phyloP scores from a whole-genome alignment of 2,888 invertebrate genomes.

The Panorpa germanica region DNA sequence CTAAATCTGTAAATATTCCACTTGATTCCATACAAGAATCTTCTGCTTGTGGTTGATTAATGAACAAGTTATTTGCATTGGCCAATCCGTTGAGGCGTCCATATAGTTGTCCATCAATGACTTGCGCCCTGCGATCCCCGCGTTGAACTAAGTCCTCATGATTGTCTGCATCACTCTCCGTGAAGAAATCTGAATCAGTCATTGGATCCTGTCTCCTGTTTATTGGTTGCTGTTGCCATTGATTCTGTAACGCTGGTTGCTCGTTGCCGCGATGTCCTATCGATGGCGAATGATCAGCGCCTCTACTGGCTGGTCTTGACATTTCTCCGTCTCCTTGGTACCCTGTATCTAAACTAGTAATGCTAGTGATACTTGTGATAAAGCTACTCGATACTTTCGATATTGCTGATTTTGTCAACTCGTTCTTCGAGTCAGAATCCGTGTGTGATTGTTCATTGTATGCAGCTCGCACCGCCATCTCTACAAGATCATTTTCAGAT shows the following conservation, averaged over 20 bases:
- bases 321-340: slow-evolving; percentile 86
- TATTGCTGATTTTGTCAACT: slow-evolving; percentile 37
- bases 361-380: slow-evolving; percentile 76
- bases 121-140: slow-evolving; percentile 56
- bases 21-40: slow-evolving; percentile 78
- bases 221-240: slow-evolving; percentile 38
- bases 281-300: slow-evolving; percentile 52
- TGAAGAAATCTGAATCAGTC: slow-evolving; percentile 85
- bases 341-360: slow-evolving; percentile 81
- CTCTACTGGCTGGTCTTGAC: slow-evolving; percentile 68
- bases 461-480: slow-evolving; percentile 22
- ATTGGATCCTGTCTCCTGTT: slow-evolving; percentile 60
- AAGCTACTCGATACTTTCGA: slow-evolving; percentile 56
- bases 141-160: slow-evolving; percentile 53
- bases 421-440: slow-evolving; percentile 35
- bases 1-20: slow-evolving; percentile 74
- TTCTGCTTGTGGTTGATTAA: slow-evolving; percentile 34
- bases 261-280: too few relatives aligned
- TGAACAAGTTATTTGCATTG: slow-evolving; percentile 27
- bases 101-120: slow-evolving; percentile 80
- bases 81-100: slow-evolving; percentile 40
- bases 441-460: slow-evolving; percentile 32
- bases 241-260: too few relatives aligned
- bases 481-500: slow-evolving; percentile 29
- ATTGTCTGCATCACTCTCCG: slow-evolving; percentile 77